phyloP scores from a whole-genome alignment of 2,113 vertebrate species.

The Clarias batrachus region DNA sequence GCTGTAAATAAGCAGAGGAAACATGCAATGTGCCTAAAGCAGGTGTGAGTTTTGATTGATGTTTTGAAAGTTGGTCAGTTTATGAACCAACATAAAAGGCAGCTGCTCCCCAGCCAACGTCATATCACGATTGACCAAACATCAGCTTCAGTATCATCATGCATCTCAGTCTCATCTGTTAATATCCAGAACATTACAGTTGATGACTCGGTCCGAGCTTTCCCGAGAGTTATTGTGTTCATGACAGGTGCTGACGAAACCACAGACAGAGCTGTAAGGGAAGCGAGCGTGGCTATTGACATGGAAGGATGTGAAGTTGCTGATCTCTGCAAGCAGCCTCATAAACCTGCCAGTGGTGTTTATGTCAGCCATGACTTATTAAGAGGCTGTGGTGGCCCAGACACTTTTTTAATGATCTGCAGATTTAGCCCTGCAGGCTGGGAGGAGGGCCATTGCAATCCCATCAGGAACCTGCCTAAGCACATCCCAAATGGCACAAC shows the following conservation, averaged over 20 bases:
- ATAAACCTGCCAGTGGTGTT: slow-evolving; percentile 61
- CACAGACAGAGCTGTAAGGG: slow-evolving; percentile 34
- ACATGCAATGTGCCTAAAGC: neutral
- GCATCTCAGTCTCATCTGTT: neutral
- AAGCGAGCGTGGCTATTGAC: slow-evolving; percentile 24
- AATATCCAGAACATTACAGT: slow-evolving; percentile 12
- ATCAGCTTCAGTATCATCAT: neutral
- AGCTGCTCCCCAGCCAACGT: neutral
- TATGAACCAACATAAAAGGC: slow-evolving; percentile 11
- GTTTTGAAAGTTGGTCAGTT: slow-evolving; percentile 3
- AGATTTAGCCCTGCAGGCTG: slow-evolving; percentile 41
- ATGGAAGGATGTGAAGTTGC: slow-evolving; percentile 41
- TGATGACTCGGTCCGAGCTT: slow-evolving; percentile 21
- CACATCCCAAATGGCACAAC: slow-evolving; percentile 24
- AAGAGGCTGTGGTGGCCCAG: slow-evolving; percentile 38
- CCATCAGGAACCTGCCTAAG: slow-evolving; percentile 31
- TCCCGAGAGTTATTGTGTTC: slow-evolving; percentile 26
- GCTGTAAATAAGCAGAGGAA: neutral
- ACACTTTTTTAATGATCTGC: slow-evolving; percentile 45
- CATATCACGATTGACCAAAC: slow-evolving; percentile 9
- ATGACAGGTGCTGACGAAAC: slow-evolving; percentile 33
- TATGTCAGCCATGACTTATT: slow-evolving; percentile 58
- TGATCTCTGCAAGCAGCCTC: slow-evolving; percentile 53
- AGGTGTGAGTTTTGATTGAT: neutral
- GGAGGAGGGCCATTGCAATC: slow-evolving; percentile 25